Base-by-base conservation (phyloP, 2,888 invertebrate species). In the Acanthococcus lagerstroemiae region DNA sequence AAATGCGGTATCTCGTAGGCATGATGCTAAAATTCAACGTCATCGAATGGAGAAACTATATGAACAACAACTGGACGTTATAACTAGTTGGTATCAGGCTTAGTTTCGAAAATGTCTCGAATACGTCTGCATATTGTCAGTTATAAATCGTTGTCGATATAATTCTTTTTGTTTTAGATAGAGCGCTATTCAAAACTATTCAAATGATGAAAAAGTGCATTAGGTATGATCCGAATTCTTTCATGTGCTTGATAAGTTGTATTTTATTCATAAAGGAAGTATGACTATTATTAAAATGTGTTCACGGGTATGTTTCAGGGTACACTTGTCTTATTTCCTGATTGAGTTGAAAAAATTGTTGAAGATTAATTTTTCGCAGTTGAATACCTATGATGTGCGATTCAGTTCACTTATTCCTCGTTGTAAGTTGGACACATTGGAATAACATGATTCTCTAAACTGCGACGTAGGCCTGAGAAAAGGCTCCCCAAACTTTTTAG, bases 121-220 rank as follows among this genome's bases (percentile, higher is more conserved):
- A n/a, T n/a, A n/a, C n/a, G n/a, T n/a, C n/a, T n/a, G n/a, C n/a
- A n/a, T n/a, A n/a, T n/a, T n/a, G n/a, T n/a, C n/a, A n/a, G n/a
- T n/a, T n/a, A n/a, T n/a, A n/a, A n/a, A n/a, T n/a, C n/a, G n/a
- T n/a, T n/a, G n/a, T 7, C n/a, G 25, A 24, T 58, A 21, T 17
- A 9, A 30, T 37, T 25, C 44, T 24, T 45, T 24, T 45, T 44
- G 30, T 27, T 19, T 15, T 44, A 58, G 58, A 58, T 58, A 46
- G 58, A 4, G 58, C 58, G 9, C 44, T 58, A 25, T 58, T 58
- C 25, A 44, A 25, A 7, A 45, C 58, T 5, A 24, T 58, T 45
- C 58, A 58, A 22, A 58, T 58, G 19, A 58, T 45, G 22, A 58
- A 58, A 58, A 58, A 58, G 44, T 58, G 46, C 25, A 58, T 58